Evolutionary conservation across 2,797 vertebrate genomes (phyloP).

Genomic region (Sebastes cheni): DNA sequence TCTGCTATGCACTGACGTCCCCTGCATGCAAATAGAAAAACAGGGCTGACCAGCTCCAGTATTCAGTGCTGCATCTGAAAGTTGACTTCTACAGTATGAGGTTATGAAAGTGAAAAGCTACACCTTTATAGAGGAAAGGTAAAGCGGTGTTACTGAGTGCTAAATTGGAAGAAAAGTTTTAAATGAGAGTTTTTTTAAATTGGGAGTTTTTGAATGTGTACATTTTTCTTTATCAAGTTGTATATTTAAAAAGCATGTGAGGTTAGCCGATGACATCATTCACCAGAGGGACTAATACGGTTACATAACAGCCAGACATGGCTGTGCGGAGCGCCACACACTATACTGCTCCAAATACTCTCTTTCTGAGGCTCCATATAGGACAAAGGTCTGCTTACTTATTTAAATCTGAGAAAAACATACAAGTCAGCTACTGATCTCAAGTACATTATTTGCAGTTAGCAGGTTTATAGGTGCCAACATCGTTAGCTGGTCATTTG

Average conservation of each 20-base stretch:
- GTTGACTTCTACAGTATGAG: not conserved
- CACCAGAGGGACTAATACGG: slow-evolving; percentile 46
- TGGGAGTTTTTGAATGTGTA: not conserved
- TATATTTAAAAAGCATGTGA: slow-evolving; percentile 49
- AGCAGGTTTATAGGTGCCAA: no score
- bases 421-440: not conserved
- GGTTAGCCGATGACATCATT: slow-evolving; percentile 62
- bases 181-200: not conserved
- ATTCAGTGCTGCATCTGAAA: slow-evolving; percentile 26
- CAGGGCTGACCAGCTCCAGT: slow-evolving; percentile 8
- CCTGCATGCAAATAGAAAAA: slow-evolving; percentile 29
- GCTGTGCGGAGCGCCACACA: slow-evolving; percentile 28
- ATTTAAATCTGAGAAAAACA: slow-evolving; percentile 12
- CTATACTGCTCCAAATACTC: slow-evolving; percentile 19
- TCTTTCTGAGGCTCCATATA: slow-evolving; percentile 14
- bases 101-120: not conserved
- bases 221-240: slow-evolving; percentile 16
- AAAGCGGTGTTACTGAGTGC: not conserved
- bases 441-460: not conserved
- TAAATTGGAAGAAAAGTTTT: not conserved
- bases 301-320: slow-evolving; percentile 64
- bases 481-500: no score
- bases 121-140: not conserved
- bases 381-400: not conserved
- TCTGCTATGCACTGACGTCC: slow-evolving; percentile 13